These are phyloP conservation scores for Apodemia hepburni DNA, from an alignment of 2,888 invertebrate genomes.

Conservation along the genomic window DNA sequence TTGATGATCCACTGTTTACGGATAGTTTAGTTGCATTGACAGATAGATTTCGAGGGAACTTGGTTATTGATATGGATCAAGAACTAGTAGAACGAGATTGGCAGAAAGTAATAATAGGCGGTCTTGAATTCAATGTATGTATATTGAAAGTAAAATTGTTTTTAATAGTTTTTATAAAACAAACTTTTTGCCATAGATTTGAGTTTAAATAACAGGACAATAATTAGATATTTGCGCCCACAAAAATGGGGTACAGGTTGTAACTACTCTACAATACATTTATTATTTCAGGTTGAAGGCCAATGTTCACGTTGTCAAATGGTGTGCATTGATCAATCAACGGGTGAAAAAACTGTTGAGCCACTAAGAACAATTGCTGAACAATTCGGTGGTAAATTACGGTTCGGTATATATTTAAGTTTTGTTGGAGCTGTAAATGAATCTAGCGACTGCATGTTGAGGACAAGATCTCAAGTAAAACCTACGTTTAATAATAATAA, in stretches of 20 bases:
- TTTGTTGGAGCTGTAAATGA: constrained; percentile 56
- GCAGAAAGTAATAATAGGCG: constrained; percentile 83
- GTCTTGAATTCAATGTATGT: constrained; percentile 82
- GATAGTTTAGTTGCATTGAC: constrained; percentile 82
- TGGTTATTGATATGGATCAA: constrained; percentile 86
- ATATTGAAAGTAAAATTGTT: background rate
- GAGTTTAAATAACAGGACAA: no score
- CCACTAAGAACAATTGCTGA: constrained; percentile 88
- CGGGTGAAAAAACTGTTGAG: constrained; percentile 89
- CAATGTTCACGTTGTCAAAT: constrained; percentile 96
- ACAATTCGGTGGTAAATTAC: constrained; percentile 86
- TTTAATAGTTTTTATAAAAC: no score
- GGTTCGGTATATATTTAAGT: constrained; percentile 90
- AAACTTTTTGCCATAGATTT: background rate
- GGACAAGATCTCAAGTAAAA: constrained; percentile 43
- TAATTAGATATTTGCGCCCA: no score
- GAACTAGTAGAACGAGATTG: constrained; percentile 91
- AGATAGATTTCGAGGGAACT: constrained; percentile 94
- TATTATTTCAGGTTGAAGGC: constrained; percentile 82
- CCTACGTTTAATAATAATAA: constrained; percentile 45
- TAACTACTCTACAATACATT: background rate
- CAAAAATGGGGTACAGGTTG: no score
- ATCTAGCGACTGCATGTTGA: constrained; percentile 43
- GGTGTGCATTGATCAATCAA: constrained; percentile 95
- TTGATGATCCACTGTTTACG: constrained; percentile 72